These are phyloP conservation scores for Myotis yumanensis DNA, from an alignment of 2,113 vertebrate species.

Conservation along the genomic window DNA sequence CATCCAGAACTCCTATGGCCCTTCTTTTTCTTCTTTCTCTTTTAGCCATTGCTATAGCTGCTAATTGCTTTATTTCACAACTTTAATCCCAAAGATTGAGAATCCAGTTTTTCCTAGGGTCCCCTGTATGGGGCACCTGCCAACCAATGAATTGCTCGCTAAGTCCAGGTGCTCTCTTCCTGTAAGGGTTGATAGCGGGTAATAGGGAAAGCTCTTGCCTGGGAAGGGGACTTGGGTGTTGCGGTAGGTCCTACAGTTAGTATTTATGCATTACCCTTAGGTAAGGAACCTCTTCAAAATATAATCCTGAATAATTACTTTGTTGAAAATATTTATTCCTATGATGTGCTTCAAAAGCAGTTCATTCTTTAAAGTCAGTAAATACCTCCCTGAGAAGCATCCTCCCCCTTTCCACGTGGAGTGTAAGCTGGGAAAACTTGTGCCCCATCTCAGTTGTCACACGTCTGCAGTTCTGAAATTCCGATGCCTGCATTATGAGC, in stretches of 20 bases:
- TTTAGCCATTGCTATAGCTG: not conserved
- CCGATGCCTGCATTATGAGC: not conserved
- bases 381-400: not conserved
- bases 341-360: not conserved
- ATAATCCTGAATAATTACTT: not conserved
- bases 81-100: not conserved
- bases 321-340: not conserved
- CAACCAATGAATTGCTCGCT: not conserved
- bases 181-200: not conserved
- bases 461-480: conserved; percentile 5
- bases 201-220: not conserved
- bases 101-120: not conserved
- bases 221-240: not conserved
- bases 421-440: not conserved
- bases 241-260: not conserved
- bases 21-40: not conserved
- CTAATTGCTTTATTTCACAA: not conserved
- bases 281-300: not conserved
- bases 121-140: not conserved
- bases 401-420: not conserved
- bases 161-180: not conserved
- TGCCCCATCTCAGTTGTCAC: not conserved
- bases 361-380: conserved; percentile 26
- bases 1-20: not conserved
- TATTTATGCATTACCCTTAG: not conserved